Evolutionary conservation across 2,113 vertebrate genomes (phyloP).

Genomic region (Psephotus haematonotus): DNA sequence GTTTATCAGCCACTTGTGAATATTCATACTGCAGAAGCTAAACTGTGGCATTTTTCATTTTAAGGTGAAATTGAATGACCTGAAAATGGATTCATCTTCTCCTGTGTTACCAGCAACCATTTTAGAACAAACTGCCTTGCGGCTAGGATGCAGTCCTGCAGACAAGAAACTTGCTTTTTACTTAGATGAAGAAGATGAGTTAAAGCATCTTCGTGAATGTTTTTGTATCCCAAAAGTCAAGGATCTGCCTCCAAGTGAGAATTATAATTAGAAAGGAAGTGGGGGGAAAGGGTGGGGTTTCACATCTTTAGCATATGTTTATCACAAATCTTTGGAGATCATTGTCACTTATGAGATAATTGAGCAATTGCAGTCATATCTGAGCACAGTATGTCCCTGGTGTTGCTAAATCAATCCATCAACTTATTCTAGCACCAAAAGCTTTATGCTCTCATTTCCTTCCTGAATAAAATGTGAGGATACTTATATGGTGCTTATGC

Average conservation of each 20-base stretch:
- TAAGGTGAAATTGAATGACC: slow-evolving; percentile 37
- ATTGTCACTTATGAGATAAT: slow-evolving; percentile 41
- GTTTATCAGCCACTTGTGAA: neutral
- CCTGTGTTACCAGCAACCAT: slow-evolving; percentile 55
- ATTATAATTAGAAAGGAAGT: neutral
- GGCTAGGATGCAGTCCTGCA: slow-evolving; percentile 74
- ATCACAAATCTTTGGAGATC: slow-evolving; percentile 45
- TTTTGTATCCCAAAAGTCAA: slow-evolving; percentile 86
- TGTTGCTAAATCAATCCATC: slow-evolving; percentile 64
- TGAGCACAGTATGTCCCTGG: slow-evolving; percentile 37
- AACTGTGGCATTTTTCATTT: slow-evolving; percentile 6
- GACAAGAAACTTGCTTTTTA: slow-evolving; percentile 78
- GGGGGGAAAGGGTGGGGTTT: neutral
- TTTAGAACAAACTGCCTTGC: slow-evolving; percentile 67
- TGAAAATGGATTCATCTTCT: slow-evolving; percentile 75
- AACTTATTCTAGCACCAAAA: slow-evolving; percentile 30
- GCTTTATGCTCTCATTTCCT: slow-evolving; percentile 22
- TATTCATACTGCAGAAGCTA: neutral
- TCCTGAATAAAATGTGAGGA: slow-evolving; percentile 26
- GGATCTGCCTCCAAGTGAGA: slow-evolving; percentile 87
- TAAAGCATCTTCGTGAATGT: slow-evolving; percentile 77
- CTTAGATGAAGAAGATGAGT: slow-evolving; percentile 83
- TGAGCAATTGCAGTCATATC: slow-evolving; percentile 23
- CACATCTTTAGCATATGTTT: slow-evolving; percentile 2
- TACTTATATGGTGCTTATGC: slow-evolving; percentile 44